Conservation (phyloP, 2,888 invertebrate species). For the Crepidodera aurea region DNA sequence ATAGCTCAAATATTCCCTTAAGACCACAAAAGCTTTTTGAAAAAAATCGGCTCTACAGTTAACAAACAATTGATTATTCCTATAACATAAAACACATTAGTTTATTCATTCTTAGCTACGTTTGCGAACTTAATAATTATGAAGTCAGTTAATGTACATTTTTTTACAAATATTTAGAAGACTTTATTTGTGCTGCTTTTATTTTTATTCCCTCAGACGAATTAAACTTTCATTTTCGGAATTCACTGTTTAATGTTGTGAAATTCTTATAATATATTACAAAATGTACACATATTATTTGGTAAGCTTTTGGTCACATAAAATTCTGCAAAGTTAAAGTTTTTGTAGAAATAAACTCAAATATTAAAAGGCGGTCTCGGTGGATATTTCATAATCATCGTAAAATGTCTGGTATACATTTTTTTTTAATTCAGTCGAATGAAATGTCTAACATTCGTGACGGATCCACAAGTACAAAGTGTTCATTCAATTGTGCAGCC, state of each 20-base stretch:
- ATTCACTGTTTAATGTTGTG: not conserved
- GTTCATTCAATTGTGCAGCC: conserved; percentile 45
- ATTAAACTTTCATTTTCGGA: not conserved
- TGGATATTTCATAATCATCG: not conserved
- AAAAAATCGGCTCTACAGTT: no score
- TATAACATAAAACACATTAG: no score
- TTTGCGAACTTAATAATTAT: no score
- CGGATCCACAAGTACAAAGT: conserved; percentile 31
- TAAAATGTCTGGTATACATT: not conserved
- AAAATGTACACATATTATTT: conserved; percentile 8
- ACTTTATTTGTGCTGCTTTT: not conserved
- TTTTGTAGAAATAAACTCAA: not conserved
- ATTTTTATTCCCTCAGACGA: not conserved
- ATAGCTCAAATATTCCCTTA: no score
- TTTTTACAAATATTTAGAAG: conserved; percentile 14
- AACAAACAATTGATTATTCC: no score
- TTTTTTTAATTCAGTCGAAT: conserved; percentile 51
- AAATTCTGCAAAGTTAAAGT: not conserved
- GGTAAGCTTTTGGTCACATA: conserved; percentile 10
- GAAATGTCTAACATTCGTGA: conserved; percentile 67
- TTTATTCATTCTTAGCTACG: no score
- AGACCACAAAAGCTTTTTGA: no score
- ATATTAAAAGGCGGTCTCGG: not conserved
- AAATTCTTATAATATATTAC: not conserved
- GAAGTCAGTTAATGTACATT: not conserved